phyloP scores from a whole-genome alignment of 2,113 vertebrate genomes.

The Isichthys henryi region DNA sequence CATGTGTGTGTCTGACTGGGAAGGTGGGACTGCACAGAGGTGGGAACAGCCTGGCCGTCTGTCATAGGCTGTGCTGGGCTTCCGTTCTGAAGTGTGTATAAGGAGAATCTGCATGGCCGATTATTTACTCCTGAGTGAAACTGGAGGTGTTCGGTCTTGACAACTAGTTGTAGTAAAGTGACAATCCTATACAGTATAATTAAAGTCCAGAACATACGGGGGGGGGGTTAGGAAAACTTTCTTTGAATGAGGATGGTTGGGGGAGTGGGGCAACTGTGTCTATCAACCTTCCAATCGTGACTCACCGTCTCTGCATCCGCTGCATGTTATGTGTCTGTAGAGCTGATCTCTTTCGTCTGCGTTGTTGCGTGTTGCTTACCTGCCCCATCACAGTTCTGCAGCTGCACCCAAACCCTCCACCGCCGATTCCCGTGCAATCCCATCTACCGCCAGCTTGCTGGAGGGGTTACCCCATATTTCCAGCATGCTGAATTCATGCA shows the following conservation, averaged over 20 bases:
- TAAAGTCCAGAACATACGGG: neutral
- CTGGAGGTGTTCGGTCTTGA: neutral
- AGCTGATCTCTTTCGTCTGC: neutral
- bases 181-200: neutral
- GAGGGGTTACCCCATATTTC: neutral
- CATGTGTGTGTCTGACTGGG: conserved; percentile 38
- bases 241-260: neutral
- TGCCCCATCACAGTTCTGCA: neutral
- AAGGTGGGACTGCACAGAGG: neutral
- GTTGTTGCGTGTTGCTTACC: neutral
- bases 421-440: neutral
- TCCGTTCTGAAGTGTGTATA: neutral
- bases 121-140: neutral
- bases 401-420: neutral
- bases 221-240: neutral
- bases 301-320: neutral
- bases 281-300: neutral
- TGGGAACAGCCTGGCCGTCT: neutral
- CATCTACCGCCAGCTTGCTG: neutral
- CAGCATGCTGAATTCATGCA: neutral
- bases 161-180: neutral
- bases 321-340: neutral
- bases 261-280: neutral
- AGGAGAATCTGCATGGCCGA: neutral
- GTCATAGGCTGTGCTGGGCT: neutral